Evolutionary conservation across 2,797 vertebrate species (phyloP), one percentile per base, ranked within the genome.

Genomic region (Gymnopithys bicolor): DNA sequence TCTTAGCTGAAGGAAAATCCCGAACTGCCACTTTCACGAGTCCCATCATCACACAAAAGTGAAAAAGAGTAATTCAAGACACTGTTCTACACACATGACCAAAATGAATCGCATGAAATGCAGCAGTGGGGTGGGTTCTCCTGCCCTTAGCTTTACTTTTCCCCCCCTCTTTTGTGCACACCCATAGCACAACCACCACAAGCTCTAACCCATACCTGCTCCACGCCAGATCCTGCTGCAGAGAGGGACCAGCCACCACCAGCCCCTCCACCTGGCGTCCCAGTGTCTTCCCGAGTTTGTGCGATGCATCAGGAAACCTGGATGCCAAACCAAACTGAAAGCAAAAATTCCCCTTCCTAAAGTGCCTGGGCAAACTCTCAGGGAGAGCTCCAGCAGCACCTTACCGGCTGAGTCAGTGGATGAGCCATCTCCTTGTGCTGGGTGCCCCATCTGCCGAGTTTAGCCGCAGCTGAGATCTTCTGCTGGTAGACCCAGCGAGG

Each of bases 361-460:
- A 95, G 87, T 9, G 79, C 79, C 85, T 75, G 68, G 82, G 66
- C 63, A 90, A 83, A 89, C 66, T 86, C 56, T 24, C 48, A 23
- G 70, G 84, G 78, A 85, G 37, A 84, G 79, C 90, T 88, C 11
- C 16, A 79, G 95, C 88, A 71, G 33, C 82, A 94, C 95, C 96
- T 96, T 96, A 95, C 96, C 94, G 49, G 74, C 67, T 94, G 95
- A 95, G 92, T 91, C 93, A 94, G 88, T 76, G 95, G 59, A 87
- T 96, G 92, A 96, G 96, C 68, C 96, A 94, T 96, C 94, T 96
- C 95, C 95, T 90, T 93, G 88, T 73, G 93, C 95, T 41, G 93
- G 90, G 66, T 95, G 91, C 90, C 92, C 95, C 95, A 96, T 95
- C 95, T 94, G 93, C 95, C 69, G 32, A 71, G 79, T 85, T 92